Evolutionary conservation across 2,888 invertebrate genomes (phyloP), one percentile per base, ranked within the genome.

Genomic region (Parascotia fuliginaria): DNA sequence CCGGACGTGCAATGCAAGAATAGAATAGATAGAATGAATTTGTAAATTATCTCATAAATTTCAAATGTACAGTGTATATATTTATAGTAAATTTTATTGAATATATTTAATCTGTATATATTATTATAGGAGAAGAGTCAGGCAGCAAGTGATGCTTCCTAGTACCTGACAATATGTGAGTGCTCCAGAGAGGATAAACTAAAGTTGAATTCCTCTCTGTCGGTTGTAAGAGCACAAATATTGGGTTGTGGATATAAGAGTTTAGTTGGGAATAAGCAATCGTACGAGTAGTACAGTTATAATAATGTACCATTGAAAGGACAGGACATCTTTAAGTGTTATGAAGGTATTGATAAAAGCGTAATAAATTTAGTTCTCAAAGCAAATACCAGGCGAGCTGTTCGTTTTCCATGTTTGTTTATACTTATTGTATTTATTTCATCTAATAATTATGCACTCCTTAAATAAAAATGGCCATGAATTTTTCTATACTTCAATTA

Each of bases 1-100:
- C 91, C 91, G 91, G 91, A 81, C 70, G 91, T 91, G 91, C 91
- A 91, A 91, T 91, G 85, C 88, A 91, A 91, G 83, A 83, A 78
- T 88, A 89, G 80, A 53, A 42, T 81, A 80, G 69, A 65, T 45
- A 38, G 57, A 55, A 51, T 63, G 24, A 24, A 19, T 19, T 19
- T 19, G 19, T 19, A 19, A 3, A 19, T n/a, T n/a, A n/a, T n/a
- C 3, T 3, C 19, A 19, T 19, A 19, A 19, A n/a, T n/a, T n/a
- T 19, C 43, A 45, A 50, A 33, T 70, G 64, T 70, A 68, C 58
- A 66, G 60, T 65, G 55, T 61, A 57, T 44, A 48, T 51, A 42
- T 43, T 49, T 56, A 45, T 42, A 46, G 12, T 19, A 61, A 42
- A 34, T 40, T 48, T 24, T 52, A 34, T 27, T 32, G 43, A 42